Evolutionary conservation across 2,113 vertebrate genomes (phyloP).

Genomic region (Strix aluco): DNA sequence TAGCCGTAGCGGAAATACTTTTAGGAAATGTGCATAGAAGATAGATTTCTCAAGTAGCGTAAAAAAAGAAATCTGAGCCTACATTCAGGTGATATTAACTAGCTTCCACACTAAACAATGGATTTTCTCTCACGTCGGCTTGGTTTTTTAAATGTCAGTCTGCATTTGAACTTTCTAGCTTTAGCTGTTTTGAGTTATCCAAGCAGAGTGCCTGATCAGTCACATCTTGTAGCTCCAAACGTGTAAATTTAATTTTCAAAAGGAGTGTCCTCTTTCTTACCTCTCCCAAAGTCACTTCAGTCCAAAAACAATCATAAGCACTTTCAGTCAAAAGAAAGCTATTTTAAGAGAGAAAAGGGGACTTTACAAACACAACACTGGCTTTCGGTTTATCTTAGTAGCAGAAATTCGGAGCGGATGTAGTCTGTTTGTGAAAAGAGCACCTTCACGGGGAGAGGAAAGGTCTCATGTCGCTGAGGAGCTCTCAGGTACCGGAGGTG

Average conservation of each 20-base stretch:
- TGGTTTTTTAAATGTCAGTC: background rate
- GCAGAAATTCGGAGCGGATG: fast-evolving
- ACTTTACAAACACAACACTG: background rate
- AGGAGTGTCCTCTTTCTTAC: background rate
- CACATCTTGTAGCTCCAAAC: background rate
- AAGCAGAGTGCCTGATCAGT: background rate
- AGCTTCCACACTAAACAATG: background rate
- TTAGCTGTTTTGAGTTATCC: background rate
- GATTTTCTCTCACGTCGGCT: background rate
- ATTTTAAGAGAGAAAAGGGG: background rate
- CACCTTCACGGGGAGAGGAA: fast-evolving
- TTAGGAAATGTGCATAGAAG: background rate
- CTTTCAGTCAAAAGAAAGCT: background rate
- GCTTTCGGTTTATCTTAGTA: background rate
- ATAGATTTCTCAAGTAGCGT: background rate
- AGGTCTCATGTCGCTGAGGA: background rate
- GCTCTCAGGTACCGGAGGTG: fast-evolving
- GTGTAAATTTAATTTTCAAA: background rate
- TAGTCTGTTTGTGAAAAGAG: background rate
- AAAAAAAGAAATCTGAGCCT: background rate
- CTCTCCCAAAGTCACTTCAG: background rate
- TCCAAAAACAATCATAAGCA: background rate
- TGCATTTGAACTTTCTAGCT: background rate
- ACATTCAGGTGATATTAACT: background rate
- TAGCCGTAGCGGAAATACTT: background rate